Evolutionary conservation across 2,888 invertebrate genomes (phyloP), one percentile per base, ranked within the genome.

Genomic region (Zelleria hepariella): DNA sequence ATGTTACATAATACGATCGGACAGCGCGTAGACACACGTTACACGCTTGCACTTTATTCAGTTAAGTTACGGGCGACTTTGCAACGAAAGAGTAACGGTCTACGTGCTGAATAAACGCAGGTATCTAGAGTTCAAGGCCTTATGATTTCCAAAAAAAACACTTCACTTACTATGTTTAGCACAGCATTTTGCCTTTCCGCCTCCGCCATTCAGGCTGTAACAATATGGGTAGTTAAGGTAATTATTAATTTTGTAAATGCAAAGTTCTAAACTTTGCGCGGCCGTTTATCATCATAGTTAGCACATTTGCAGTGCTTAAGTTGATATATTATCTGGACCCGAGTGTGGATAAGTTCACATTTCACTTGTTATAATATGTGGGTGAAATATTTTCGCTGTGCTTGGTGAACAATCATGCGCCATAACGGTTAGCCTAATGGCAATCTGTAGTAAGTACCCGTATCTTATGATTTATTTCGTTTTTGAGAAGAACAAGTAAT

Each of bases 161-260:
- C 32, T 15, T 5, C 32, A 42, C 10, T 42, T 3, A 15, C 15
- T 42, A 15, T 42, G 15, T 10, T 42, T 15, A 15, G 15, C 15
- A 2, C 32, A 42, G 32, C 4, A 42, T 42, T 42, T 42, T 1
- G 32, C 32, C 3, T 1, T 42, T 5, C 32, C 10, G 15, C 15
- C 10, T 15, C 10, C 10, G 15, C 15, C 32, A 42, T 2, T 15
- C 15, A 15, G 15, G 32, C 32, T 42, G 15, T 42, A 42, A 42
- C 32, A 42, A 42, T 42, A 42, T 51, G 51, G 51, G 51, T 21
- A 51, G 52, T 53, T 25, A 47, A 51, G 59, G 55, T 55, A 55
- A 59, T 55, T 60, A 60, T 51, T 54, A 69, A 69, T 68, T 60
- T 69, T 66, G 65, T 63, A 62, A 65, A 68, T 65, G 63, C 62